Evolutionary conservation across 2,113 vertebrate species (phyloP), one percentile per base, ranked within the genome.

Genomic region (Bos taurus): DNA sequence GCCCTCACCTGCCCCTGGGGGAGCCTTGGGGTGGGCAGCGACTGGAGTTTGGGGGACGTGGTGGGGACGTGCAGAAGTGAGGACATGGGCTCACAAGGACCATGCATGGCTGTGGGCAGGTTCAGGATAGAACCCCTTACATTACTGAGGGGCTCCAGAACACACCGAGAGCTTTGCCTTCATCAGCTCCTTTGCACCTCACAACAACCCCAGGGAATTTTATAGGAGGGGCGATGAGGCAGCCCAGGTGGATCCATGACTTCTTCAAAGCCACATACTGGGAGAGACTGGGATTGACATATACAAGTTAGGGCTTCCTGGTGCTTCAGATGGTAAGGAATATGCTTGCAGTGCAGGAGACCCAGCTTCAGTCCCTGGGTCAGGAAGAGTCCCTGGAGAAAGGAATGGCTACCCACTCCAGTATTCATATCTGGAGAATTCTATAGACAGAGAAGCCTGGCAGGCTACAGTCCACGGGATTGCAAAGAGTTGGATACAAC

Each of bases 81-180:
- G 30, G 13, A 28, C 43, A 2, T 0, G 0, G 30, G 43, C 30
- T 94, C 43, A 23, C 8, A 0, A 19, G 71, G 25, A 19, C 3
- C 21, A 5, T 0, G 2, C 3, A 14, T 10, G 56, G 54, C 64
- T 46, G 3, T 40, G 6, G 15, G 90, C 16, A 46, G 64, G 17
- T 26, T 56, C 52, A 2, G 1, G 1, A 2, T 2, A 21, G 64
- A 90, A 46, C 28, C 50, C 54, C 7, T n/a, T 5, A 3, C 40
- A 0, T 48, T 12, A 15, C 14, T 16, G 4, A 2, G 40, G 30
- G 71, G 23, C 19, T 92, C 94, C 54, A 48, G 80, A 54, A 33
- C 15, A 4, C 6, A 19, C n/a, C 2, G 3, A 50, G 64, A 4
- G 25, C 21, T 46, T 48, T 85, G 17, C 59, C 57, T 60, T 33